Evolutionary conservation across 2,797 vertebrate genomes (phyloP).

Genomic region (Salarias fasciatus): DNA sequence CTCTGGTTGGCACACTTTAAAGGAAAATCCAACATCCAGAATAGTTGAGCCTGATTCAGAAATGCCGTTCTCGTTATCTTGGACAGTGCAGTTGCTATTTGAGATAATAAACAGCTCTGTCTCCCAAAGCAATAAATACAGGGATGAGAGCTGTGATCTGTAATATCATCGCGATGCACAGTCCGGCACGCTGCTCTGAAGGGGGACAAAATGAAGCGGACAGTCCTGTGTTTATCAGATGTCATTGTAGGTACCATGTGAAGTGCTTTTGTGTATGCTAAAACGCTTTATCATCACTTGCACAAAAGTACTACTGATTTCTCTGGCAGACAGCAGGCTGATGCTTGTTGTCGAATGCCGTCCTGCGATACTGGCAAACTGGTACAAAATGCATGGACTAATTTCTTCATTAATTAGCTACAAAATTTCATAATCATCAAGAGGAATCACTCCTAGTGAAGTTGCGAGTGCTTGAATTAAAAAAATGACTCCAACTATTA

Average conservation of each 20-base stretch:
- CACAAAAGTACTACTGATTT: constrained; percentile 6
- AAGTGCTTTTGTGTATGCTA: background rate
- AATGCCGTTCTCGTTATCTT: constrained; percentile 61
- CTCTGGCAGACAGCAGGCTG: constrained; percentile 1
- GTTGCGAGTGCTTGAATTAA: too few relatives aligned
- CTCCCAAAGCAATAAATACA: constrained; percentile 62
- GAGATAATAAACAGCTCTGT: constrained; percentile 55
- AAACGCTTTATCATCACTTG: background rate
- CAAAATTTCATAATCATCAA: too few relatives aligned
- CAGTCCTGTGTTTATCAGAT: constrained; percentile 16
- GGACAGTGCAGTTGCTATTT: constrained; percentile 49
- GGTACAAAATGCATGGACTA: too few relatives aligned
- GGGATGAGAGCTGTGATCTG: constrained; percentile 49
- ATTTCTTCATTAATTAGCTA: too few relatives aligned
- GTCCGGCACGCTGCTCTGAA: constrained; percentile 31
- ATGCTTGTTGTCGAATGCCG: background rate
- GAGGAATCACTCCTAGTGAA: too few relatives aligned
- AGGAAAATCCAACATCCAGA: constrained; percentile 43
- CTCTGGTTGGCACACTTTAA: constrained; percentile 47
- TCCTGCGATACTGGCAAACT: too few relatives aligned
- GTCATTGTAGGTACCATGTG: constrained; percentile 11
- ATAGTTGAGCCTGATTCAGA: constrained; percentile 52
- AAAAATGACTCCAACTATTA: too few relatives aligned
- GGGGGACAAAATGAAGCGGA: constrained; percentile 37
- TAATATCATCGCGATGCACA: constrained; percentile 36